Base-by-base conservation (phyloP, 1,140 invertebrate genomes). In the Babylonia areolata region DNA sequence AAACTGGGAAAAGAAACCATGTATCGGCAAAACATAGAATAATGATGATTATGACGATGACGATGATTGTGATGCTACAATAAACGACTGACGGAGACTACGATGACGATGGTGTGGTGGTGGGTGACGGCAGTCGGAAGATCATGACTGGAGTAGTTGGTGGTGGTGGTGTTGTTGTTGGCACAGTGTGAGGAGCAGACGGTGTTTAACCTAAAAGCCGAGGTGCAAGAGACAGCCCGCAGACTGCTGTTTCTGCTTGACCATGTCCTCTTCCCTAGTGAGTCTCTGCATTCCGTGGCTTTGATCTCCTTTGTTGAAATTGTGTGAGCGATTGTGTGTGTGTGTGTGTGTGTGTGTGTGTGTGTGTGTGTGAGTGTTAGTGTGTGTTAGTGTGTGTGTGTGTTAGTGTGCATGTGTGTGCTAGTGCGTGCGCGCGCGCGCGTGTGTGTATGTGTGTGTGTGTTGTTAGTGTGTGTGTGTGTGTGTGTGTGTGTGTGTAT, bases 201-300 rank as follows among this genome's bases (percentile, higher is more conserved):
- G 12, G 73, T 75, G 73, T 75, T 11, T 39, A 23, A 2, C 15
- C 33, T 75, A 33, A 75, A 39, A 75, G 73, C 15, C 31, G 73
- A 75, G 35, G 37, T 75, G 23, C 15, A 35, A 12, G 73, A 75
- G 33, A 11, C 73, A 17, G 73, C 73, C 11, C 17, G 15, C 0
- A 75, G 73, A 39, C 73, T 75, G 9, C 73, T 75, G 33, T 75
- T 75, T n/a, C 73, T 75, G 31, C 1, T 75, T 9, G 73, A 75
- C 33, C 35, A 75, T 23, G 31, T 39, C 35, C 0, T 37, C 31
- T 75, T 75, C 37, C 23, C 5, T 20, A 12, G 73, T 75, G 1
- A 37, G 73, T 75, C 3, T 33, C 15, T 28, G 46, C 20, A 51
- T 23, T 51, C 9, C 46, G 9, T 51, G 46, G 46, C 46, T 12